phyloP scores from a whole-genome alignment of 2,888 invertebrate species.

The Cantharis rustica region DNA sequence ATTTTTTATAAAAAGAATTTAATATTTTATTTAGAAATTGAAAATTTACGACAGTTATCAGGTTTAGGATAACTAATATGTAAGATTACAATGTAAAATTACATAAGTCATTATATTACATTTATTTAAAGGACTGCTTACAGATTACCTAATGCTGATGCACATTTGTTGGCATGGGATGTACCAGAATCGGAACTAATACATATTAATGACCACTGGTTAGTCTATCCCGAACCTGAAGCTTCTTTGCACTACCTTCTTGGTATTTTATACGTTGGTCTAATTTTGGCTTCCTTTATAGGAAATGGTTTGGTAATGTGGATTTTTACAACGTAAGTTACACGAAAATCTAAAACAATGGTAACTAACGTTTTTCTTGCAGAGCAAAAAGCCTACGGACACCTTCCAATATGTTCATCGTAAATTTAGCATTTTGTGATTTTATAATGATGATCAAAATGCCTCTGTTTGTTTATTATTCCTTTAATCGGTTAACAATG shows the following conservation, averaged over 20 bases:
- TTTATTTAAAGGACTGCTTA: not conserved
- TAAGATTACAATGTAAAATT: too few relatives aligned
- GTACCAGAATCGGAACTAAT: conserved; percentile 75
- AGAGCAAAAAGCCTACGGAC: conserved; percentile 75
- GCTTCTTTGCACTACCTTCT: conserved; percentile 80
- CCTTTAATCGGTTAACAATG: conserved; percentile 78
- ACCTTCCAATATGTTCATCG: conserved; percentile 83
- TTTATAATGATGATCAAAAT: conserved; percentile 88
- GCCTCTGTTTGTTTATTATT: conserved; percentile 85
- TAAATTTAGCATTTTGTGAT: conserved; percentile 82
- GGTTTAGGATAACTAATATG: too few relatives aligned
- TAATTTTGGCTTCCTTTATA: conserved; percentile 71
- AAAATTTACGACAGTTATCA: too few relatives aligned
- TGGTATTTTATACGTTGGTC: conserved; percentile 76
- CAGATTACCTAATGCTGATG: conserved; percentile 35
- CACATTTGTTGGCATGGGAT: conserved; percentile 73
- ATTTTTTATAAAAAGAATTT: too few relatives aligned
- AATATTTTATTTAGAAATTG: too few relatives aligned
- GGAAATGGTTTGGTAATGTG: conserved; percentile 88
- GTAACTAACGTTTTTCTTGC: conserved; percentile 33
- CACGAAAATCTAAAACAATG: not conserved
- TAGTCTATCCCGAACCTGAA: conserved; percentile 78
- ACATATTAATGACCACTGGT: conserved; percentile 83
- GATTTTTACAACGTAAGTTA: conserved; percentile 77
- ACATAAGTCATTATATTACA: too few relatives aligned